phyloP scores from a whole-genome alignment of 2,797 vertebrate species.

The Anolis apletophallus region DNA sequence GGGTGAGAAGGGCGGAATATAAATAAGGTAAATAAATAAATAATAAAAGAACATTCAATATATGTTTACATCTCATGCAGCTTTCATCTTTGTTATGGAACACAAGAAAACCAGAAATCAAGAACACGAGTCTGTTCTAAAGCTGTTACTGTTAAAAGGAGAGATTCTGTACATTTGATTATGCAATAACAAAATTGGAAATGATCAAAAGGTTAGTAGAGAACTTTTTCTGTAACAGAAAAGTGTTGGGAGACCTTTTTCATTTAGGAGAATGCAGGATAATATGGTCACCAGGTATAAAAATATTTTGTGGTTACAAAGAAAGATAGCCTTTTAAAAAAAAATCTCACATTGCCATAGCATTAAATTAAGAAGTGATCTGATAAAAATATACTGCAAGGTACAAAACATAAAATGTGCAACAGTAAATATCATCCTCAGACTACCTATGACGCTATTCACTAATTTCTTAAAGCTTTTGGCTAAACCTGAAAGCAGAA shows the following conservation, averaged over 20 bases:
- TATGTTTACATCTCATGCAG: constrained; percentile 2
- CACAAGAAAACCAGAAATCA: constrained; percentile 12
- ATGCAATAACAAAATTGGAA: background rate
- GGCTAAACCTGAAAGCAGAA: background rate
- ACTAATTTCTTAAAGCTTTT: background rate
- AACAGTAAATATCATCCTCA: background rate
- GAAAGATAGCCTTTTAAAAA: background rate
- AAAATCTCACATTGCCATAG: background rate
- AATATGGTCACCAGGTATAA: background rate
- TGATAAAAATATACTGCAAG: background rate
- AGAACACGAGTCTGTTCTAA: background rate
- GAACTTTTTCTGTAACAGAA: background rate
- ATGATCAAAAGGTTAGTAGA: background rate
- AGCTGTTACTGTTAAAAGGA: background rate
- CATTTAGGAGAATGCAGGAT: background rate
- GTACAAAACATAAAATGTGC: background rate
- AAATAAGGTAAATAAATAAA: too few species aligned
- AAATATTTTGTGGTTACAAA: background rate
- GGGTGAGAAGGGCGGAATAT: too few species aligned
- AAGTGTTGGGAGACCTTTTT: background rate
- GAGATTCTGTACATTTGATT: background rate
- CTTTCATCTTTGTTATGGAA: constrained; percentile 16
- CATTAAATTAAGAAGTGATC: background rate
- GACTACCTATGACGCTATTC: background rate
- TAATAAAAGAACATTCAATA: constrained; percentile 7